phyloP scores from a whole-genome alignment of 1,140 invertebrate species.

The Lepidurus packardi region DNA sequence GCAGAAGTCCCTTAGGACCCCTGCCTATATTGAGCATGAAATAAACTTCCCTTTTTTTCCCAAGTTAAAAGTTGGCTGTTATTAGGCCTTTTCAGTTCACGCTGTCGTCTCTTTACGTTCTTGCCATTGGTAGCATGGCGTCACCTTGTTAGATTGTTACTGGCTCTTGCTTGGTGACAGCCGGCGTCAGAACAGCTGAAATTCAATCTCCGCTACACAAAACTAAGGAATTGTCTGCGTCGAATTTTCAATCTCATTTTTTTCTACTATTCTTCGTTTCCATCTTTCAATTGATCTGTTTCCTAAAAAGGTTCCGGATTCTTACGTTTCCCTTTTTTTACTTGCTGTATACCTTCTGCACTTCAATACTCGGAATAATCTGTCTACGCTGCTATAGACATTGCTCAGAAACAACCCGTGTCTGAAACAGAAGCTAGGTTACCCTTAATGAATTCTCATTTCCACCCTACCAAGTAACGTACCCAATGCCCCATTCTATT shows the following conservation, averaged over 20 bases:
- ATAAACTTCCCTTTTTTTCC: not conserved
- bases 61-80: not conserved
- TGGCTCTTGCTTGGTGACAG: conserved; percentile 13
- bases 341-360: no score
- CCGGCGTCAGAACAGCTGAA: not conserved
- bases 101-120: not conserved
- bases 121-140: not conserved
- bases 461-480: no score
- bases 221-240: not conserved
- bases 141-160: conserved; percentile 11
- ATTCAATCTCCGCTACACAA: not conserved
- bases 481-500: no score
- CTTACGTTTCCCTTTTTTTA: no score
- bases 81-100: conserved; percentile 15
- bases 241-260: not conserved
- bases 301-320: no score
- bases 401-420: not conserved
- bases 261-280: not conserved
- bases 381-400: not conserved
- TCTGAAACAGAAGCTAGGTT: not conserved
- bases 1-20: not conserved
- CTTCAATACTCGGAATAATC: no score
- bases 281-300: not conserved
- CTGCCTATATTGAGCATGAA: not conserved
- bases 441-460: not conserved